Evolutionary conservation across 2,113 vertebrate species (phyloP).

Genomic region (Salvator merianae): DNA sequence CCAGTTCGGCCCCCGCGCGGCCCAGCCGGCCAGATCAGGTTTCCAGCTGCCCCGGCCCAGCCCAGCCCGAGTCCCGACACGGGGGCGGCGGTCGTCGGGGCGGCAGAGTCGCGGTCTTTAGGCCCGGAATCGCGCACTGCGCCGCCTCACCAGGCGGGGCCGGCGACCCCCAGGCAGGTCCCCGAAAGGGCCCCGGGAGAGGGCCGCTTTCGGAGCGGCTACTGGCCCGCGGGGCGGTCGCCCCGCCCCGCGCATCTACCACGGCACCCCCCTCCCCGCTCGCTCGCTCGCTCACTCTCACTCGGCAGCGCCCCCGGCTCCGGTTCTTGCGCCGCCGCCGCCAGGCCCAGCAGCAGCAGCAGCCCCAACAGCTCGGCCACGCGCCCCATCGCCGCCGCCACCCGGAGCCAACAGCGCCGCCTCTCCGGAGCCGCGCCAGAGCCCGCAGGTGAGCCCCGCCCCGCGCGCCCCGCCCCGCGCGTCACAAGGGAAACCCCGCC

Average conservation of each 20-base stretch:
- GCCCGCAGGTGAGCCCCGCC: constrained; percentile 12
- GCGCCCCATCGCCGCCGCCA: neutral
- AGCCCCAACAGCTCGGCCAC: neutral
- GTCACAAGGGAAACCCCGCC: neutral
- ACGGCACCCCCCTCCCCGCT: neutral
- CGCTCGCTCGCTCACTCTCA: constrained; percentile 27
- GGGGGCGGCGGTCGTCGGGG: no score
- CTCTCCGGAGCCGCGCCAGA: neutral
- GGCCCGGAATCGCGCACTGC: no score
- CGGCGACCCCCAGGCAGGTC: no score
- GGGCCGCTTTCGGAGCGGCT: no score
- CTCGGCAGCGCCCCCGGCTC: neutral
- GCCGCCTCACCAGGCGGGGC: constrained; percentile 9
- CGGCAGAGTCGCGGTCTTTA: no score
- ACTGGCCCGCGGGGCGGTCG: no score
- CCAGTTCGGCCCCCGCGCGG: no score
- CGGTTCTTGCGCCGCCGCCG: neutral
- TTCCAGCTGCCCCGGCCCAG: no score
- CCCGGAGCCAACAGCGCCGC: neutral
- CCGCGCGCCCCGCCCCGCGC: neutral
- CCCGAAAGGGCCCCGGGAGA: no score
- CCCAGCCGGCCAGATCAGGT: no score
- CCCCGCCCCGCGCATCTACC: no score
- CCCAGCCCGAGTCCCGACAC: no score
- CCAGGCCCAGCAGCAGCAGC: neutral